Evolutionary conservation across 2,797 vertebrate species (phyloP).

Genomic region (Sphenopsis melanotis): DNA sequence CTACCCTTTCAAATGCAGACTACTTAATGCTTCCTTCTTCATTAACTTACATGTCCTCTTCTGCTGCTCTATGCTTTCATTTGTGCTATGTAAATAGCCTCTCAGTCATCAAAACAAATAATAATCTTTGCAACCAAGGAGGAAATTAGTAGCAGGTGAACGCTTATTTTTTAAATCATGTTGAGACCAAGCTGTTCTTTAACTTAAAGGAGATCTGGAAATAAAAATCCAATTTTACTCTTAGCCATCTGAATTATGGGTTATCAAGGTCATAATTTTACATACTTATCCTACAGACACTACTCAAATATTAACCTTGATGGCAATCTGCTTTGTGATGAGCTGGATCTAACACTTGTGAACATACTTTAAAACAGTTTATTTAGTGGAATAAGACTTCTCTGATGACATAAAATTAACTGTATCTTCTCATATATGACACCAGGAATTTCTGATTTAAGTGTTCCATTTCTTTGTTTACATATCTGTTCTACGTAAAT

Average conservation of each 20-base stretch:
- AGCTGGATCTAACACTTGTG: neutral
- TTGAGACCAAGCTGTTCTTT: slow-evolving; percentile 58
- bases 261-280: slow-evolving; percentile 24
- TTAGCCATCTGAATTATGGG: slow-evolving; percentile 8
- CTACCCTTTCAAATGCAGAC: slow-evolving; percentile 65
- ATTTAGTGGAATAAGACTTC: neutral
- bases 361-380: neutral
- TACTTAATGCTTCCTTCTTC: slow-evolving; percentile 66
- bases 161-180: slow-evolving; percentile 37
- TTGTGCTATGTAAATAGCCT: slow-evolving; percentile 63
- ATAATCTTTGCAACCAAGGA: slow-evolving; percentile 51
- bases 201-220: slow-evolving; percentile 19
- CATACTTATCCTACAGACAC: neutral
- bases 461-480: neutral
- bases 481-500: neutral
- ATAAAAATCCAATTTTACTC: neutral
- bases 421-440: neutral
- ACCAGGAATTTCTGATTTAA: neutral
- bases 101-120: slow-evolving; percentile 59
- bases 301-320: neutral
- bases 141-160: slow-evolving; percentile 66
- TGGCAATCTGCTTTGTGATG: neutral
- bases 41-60: slow-evolving; percentile 69
- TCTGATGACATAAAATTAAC: neutral
- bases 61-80: slow-evolving; percentile 58